A percentile compares a stretch with the other conserved stretches of the same genome.
phyloP scores from a whole-genome alignment of 2,888 invertebrate species.

The Sarcophaga carnaria region DNA sequence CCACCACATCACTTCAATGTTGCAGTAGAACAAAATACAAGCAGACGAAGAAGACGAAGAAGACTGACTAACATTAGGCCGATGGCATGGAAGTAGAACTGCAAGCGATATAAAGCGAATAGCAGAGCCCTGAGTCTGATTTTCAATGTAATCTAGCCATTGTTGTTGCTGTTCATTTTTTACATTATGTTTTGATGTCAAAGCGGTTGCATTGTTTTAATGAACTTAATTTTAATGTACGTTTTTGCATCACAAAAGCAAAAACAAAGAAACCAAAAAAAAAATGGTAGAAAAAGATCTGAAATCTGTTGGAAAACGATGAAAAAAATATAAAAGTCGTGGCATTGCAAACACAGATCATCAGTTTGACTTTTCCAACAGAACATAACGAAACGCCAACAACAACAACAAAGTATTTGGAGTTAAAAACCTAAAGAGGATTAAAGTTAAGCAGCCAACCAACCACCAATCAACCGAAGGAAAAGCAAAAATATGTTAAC shows the following conservation, averaged over 20 bases:
- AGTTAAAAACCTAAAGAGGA: conserved; percentile 33
- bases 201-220: conserved; percentile 61
- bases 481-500: conserved; percentile 49
- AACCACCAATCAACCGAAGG: background rate
- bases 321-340: conserved; percentile 67
- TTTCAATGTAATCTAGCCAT: conserved; percentile 59
- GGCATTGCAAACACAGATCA: conserved; percentile 56
- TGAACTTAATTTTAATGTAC: conserved; percentile 58
- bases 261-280: too few species aligned
- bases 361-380: conserved; percentile 63
- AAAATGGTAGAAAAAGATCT: background rate
- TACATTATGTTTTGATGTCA: conserved; percentile 46
- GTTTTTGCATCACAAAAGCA: conserved; percentile 49
- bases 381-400: conserved; percentile 38
- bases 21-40: conserved; percentile 29
- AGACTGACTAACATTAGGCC: conserved; percentile 27
- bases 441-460: conserved; percentile 20
- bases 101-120: conserved; percentile 5
- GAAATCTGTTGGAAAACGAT: conserved; percentile 26
- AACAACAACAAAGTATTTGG: background rate
- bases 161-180: conserved; percentile 47
- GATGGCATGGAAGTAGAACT: background rate
- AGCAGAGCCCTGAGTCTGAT: conserved; percentile 25
- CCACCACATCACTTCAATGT: conserved; percentile 1
- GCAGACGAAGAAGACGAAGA: conserved; percentile 6